These are phyloP conservation scores for Micromesistius poutassou DNA, from an alignment of 2,797 vertebrate species.

Conservation along the genomic window DNA sequence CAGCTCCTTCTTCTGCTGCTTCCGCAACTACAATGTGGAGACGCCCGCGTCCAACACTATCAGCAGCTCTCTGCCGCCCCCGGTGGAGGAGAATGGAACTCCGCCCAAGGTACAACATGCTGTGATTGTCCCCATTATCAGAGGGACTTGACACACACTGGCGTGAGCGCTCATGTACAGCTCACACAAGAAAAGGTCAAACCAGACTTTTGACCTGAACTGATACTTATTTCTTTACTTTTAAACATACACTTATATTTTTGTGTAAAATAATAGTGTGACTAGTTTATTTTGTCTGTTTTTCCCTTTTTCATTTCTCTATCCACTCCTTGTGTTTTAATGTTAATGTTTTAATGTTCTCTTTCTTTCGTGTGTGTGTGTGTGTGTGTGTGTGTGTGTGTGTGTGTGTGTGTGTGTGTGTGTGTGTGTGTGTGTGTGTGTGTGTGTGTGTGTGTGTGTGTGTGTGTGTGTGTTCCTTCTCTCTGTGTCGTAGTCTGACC, in stretches of 20 bases:
- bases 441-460: constrained; percentile 39
- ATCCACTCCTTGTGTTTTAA: constrained; percentile 37
- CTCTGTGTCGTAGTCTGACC: constrained; percentile 90
- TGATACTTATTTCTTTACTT: not conserved
- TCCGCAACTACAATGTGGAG: constrained; percentile 93
- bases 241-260: not conserved
- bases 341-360: constrained; percentile 36
- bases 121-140: not conserved
- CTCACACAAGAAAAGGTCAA: not conserved
- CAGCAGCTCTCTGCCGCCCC: constrained; percentile 81
- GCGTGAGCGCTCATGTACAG: not conserved
- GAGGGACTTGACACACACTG: not conserved
- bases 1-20: constrained; percentile 96
- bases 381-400: constrained; percentile 50
- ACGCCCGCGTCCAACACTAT: constrained; percentile 80
- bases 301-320: constrained; percentile 48
- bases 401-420: constrained; percentile 51
- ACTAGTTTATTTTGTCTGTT: not conserved
- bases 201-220: not conserved
- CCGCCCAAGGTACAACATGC: constrained; percentile 85
- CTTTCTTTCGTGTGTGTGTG: constrained; percentile 42
- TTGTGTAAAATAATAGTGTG: not conserved
- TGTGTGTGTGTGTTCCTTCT: constrained; percentile 54
- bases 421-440: constrained; percentile 53
- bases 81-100: constrained; percentile 93